Evolutionary conservation across 2,113 vertebrate species (phyloP).

Genomic region (Syngnathus scovelli): DNA sequence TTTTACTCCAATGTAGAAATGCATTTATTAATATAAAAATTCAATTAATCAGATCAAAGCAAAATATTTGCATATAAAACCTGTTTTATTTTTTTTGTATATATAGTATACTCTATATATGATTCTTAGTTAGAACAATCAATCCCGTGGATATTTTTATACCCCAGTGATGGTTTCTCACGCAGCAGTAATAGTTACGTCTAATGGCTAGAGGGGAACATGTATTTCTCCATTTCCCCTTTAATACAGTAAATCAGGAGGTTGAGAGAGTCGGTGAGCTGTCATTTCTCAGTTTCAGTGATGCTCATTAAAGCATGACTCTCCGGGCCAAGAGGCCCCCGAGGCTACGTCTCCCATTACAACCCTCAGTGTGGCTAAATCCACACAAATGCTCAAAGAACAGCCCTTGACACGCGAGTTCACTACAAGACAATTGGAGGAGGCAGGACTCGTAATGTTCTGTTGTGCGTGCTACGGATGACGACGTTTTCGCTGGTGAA

Average conservation of each 20-base stretch:
- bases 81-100: not conserved
- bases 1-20: not conserved
- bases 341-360: slow-evolving; percentile 63
- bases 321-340: slow-evolving; percentile 61
- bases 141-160: slow-evolving; percentile 9
- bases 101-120: not conserved
- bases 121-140: slow-evolving; percentile 6
- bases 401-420: slow-evolving; percentile 41
- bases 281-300: slow-evolving; percentile 61
- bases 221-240: slow-evolving; percentile 56
- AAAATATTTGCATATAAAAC: not conserved
- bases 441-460: slow-evolving; percentile 39
- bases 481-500: slow-evolving; percentile 58
- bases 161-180: slow-evolving; percentile 13
- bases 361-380: slow-evolving; percentile 53
- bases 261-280: slow-evolving; percentile 57
- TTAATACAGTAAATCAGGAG: slow-evolving; percentile 62
- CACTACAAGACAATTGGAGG: slow-evolving; percentile 42
- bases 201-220: slow-evolving; percentile 35
- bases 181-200: slow-evolving; percentile 25
- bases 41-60: too few species aligned
- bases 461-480: slow-evolving; percentile 50
- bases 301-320: slow-evolving; percentile 72
- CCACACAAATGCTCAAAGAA: slow-evolving; percentile 49
- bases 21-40: not conserved